Evolutionary conservation across 2,113 vertebrate genomes (phyloP), one percentile per base, ranked within the genome.

Genomic region (Tetrax tetrax): DNA sequence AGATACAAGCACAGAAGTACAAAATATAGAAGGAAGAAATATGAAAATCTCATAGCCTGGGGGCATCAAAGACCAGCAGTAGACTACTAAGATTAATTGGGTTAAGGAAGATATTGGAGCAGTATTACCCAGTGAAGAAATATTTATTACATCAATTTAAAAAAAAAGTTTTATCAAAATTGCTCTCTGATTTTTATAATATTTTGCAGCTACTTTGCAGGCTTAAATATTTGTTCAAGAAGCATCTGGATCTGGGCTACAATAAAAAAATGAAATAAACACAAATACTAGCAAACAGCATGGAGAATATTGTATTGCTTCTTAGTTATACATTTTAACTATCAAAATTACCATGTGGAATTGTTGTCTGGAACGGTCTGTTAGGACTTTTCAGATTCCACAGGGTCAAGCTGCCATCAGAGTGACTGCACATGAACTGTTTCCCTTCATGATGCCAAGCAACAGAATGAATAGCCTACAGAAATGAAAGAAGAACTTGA

Each of bases 351-450:
- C 99, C 99, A 28, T 99, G 99, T 94, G 99, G 99, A 95, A 99
- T 98, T 93, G 99, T 99, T 97, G 99, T 98, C 98, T 99, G 99
- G 98, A 99, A 98, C 70, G 99, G 99, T 92, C 98, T 99, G 96
- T 98, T 98, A 90, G 99, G 99, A 96, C 98, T 99, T 97, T 99
- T 99, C 95, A 99, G 97, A 96, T 99, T 99, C 99, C 99, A 99
- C 63, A 99, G 96, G 27, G 99, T 99, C 96, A 99, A 98, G 96
- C 99, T 99, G 94, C 99, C 99, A 85, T 99, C 99, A 45, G 99
- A 99, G 97, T 99, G 99, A 96, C 99, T 99, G 97, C 99, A 99
- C 99, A 99, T 99, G 97, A 99, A 99, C 95, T 99, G 99, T 77
- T 98, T 99, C 65, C 99, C 99, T 93, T 99, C 99, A 69, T 99